These are phyloP conservation scores for Eudyptes chrysolophus DNA, from an alignment of 2,113 vertebrate genomes.

Conservation along the genomic window DNA sequence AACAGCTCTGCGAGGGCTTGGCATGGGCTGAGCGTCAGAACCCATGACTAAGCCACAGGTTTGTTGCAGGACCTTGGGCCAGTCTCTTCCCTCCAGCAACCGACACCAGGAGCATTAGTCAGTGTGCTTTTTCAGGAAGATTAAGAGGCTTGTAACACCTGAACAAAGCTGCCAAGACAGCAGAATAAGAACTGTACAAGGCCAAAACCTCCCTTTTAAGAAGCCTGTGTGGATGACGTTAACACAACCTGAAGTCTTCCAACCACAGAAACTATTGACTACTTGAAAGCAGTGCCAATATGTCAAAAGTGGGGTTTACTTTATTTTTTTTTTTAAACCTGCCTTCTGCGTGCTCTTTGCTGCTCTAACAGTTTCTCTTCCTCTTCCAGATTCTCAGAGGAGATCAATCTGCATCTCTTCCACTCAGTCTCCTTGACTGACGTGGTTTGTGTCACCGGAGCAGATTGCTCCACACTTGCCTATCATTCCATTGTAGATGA, in stretches of 20 bases:
- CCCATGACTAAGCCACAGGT: not conserved
- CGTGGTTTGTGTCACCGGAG: not conserved
- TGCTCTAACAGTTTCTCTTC: not conserved
- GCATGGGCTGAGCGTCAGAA: not conserved
- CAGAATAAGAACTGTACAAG: not conserved
- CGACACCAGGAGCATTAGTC: fast-evolving
- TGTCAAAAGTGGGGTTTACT: not conserved
- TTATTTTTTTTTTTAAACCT: not conserved
- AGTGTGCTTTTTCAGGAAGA: fast-evolving
- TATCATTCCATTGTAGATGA: too few relatives aligned
- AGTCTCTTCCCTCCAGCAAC: not conserved
- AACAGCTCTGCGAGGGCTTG: not conserved
- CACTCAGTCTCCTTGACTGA: not conserved
- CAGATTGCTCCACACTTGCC: not conserved
- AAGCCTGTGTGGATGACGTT: not conserved
- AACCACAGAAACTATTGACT: not conserved
- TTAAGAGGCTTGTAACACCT: not conserved
- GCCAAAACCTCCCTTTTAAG: not conserved
- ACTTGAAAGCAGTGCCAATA: not conserved
- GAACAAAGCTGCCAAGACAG: not conserved
- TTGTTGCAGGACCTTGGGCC: not conserved
- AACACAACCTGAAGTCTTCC: not conserved
- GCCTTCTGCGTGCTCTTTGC: not conserved
- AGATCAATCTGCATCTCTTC: not conserved
- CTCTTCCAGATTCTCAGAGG: not conserved